phyloP scores from a whole-genome alignment of 1,140 invertebrate genomes.

The Asbolus verrucosus region DNA sequence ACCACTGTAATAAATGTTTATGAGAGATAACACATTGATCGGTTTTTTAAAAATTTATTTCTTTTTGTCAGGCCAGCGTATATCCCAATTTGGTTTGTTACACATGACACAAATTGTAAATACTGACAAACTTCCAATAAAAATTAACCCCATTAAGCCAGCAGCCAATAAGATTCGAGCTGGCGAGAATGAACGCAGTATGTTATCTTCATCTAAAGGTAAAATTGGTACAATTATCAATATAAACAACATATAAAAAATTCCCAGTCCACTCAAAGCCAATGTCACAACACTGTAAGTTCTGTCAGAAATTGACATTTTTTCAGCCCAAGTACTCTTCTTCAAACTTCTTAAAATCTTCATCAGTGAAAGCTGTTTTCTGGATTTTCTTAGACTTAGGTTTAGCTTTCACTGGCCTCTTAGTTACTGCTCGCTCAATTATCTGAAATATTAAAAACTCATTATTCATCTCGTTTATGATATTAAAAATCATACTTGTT shows the following conservation, averaged over 20 bases:
- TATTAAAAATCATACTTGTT: conserved; percentile 50
- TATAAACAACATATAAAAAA: conserved; percentile 57
- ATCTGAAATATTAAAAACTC: conserved; percentile 64
- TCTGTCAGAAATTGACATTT: conserved; percentile 57
- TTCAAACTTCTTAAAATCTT: conserved; percentile 68
- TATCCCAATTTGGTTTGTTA: conserved; percentile 26
- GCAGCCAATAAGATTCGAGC: conserved; percentile 50
- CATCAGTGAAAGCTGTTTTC: conserved; percentile 69
- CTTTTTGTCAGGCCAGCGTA: not conserved
- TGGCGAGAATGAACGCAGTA: conserved; percentile 51
- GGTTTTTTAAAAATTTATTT: conserved; percentile 35
- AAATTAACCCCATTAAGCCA: conserved; percentile 62
- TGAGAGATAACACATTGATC: no score
- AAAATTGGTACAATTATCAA: conserved; percentile 59
- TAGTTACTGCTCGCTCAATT: conserved; percentile 67
- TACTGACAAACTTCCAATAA: conserved; percentile 56
- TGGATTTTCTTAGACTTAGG: conserved; percentile 64
- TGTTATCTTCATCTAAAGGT: conserved; percentile 54
- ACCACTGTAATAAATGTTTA: no score
- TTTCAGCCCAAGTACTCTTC: conserved; percentile 65
- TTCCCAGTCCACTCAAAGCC: conserved; percentile 44
- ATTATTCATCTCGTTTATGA: conserved; percentile 3
- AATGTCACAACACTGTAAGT: conserved; percentile 53
- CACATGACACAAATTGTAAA: conserved; percentile 57
- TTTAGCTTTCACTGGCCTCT: conserved; percentile 65